Evolutionary conservation across 2,797 vertebrate genomes (phyloP).

Genomic region (Myotis planiceps): DNA sequence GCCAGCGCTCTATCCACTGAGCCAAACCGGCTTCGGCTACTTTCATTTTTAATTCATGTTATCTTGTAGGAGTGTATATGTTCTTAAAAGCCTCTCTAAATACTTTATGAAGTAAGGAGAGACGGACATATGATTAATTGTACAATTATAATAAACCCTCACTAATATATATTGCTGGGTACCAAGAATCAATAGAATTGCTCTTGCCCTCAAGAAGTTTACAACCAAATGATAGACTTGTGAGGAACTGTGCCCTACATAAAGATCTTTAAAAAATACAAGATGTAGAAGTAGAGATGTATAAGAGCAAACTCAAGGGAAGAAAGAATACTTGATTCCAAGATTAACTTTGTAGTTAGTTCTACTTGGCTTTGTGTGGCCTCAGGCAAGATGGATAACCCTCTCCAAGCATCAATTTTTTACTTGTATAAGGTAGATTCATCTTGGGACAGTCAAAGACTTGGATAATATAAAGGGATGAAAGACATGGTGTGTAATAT

Average conservation of each 20-base stretch:
- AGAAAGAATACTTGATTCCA: constrained; percentile 44
- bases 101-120: constrained; percentile 26
- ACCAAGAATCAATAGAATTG: constrained; percentile 19
- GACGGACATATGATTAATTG: not conserved
- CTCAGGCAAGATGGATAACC: constrained; percentile 24
- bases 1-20: no score
- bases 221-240: not conserved
- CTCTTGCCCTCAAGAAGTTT: constrained; percentile 38
- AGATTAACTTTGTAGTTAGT: constrained; percentile 71
- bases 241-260: not conserved
- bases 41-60: not conserved
- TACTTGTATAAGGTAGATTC: constrained; percentile 41
- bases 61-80: not conserved
- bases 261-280: constrained; percentile 18
- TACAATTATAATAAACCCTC: not conserved
- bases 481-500: not conserved
- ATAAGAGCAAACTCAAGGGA: constrained; percentile 47
- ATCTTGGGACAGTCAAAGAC: constrained; percentile 37
- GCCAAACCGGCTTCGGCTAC: not conserved
- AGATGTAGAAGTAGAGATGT: constrained; percentile 23
- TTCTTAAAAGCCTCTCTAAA: not conserved
- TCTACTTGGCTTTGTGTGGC: constrained; percentile 58
- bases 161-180: not conserved
- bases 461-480: not conserved
- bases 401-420: constrained; percentile 68